Base-by-base conservation (phyloP, 1,140 invertebrate species). In the Drosophila nebulosa region DNA sequence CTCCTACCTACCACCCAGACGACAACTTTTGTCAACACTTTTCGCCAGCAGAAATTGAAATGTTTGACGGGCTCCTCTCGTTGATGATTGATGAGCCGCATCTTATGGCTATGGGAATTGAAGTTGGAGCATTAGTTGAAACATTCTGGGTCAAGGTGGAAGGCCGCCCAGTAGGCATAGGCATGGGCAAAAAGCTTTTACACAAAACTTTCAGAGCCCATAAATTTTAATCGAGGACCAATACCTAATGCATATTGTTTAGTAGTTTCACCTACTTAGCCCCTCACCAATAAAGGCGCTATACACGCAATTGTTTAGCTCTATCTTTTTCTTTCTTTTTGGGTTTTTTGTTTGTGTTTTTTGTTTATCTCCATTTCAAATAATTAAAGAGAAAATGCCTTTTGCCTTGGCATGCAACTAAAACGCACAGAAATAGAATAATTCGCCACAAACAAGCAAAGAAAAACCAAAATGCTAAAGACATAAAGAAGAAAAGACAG, bases 351-450 rank as follows among this genome's bases (percentile, higher is more conserved):
- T 16, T 52, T n/a, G 18, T 4, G 24, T 24, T 32, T 52, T 10
- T 55, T 55, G 52, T 55, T 55, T 55, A 55, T 55, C 24, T 55
- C 16, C 52, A 27, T 55, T 55, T 55, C 10, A 55, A 55, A 55
- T 55, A 55, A 55, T 30, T 55, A 55, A 55, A 55, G 52, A 55
- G 52, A 30, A 55, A 18, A 55, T 55, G 26, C 52, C 26, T 55
- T 55, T 55, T 55, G 52, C 52, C 26, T 32, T 55, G 52, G 52
- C 52, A 55, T 55, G 52, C 52, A 55, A 16, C 51, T 53, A 16
- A 10, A 16, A 14, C 52, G 26, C 26, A 55, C 26, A 55, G 26
- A 55, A 55, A 55, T 55, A 55, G 52, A 46, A 46, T 3, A 55
- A 10, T 55, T 55, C n/a, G 52, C 26, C 26, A 32, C 18, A 52